Evolutionary conservation across 2,113 vertebrate species (phyloP).

Genomic region (Arenaria interpres): DNA sequence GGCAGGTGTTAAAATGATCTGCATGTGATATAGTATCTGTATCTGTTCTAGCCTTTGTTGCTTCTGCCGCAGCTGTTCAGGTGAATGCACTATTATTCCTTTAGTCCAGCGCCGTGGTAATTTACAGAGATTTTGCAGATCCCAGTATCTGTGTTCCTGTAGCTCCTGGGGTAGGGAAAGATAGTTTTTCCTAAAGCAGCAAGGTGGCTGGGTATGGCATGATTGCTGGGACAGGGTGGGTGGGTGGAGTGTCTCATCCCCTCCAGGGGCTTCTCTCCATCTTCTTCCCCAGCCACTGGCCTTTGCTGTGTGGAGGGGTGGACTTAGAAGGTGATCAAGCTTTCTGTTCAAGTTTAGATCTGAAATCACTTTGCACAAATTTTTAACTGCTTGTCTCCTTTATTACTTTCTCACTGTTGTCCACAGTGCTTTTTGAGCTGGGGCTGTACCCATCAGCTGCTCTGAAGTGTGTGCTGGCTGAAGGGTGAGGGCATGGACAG

Average conservation of each 20-base stretch:
- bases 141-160: neutral
- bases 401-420: neutral
- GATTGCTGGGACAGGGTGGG: neutral
- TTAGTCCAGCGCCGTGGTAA: neutral
- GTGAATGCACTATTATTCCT: neutral
- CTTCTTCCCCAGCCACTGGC: neutral
- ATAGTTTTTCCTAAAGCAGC: neutral
- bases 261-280: neutral
- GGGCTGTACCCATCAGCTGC: neutral
- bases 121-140: neutral
- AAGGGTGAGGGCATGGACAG: neutral
- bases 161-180: neutral
- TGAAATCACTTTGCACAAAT: neutral
- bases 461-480: neutral
- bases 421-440: neutral
- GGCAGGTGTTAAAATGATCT: neutral
- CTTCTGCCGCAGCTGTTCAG: neutral
- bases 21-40: neutral
- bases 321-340: neutral
- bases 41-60: neutral
- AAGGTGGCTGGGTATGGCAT: fast-evolving
- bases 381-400: neutral
- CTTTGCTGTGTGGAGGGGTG: neutral
- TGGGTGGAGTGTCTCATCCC: neutral
- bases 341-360: neutral